Evolutionary conservation across 2,113 vertebrate genomes (phyloP), one percentile per base, ranked within the genome.

Genomic region (Regulus satrapa): DNA sequence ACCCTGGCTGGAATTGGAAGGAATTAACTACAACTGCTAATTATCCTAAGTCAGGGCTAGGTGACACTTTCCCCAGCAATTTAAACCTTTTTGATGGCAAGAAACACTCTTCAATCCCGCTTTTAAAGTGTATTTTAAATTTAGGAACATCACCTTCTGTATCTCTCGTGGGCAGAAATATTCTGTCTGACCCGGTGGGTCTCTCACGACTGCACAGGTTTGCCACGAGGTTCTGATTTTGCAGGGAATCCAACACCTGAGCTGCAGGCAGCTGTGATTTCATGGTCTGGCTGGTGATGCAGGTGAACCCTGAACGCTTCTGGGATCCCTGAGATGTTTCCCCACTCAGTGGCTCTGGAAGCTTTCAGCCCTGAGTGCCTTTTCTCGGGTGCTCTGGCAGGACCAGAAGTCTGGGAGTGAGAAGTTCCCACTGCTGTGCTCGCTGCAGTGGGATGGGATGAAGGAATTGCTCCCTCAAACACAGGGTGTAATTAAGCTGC

Each of bases 241-340:
- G 24, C 40, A 48, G 74, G 14, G 8, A 48, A 6, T 29, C 3
- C 23, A 14, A 1, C 10, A 3, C 21, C 34, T 14, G 9, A 21
- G 52, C 41, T 92, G 63, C 45, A 64, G 20, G 0, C 62, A 38
- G 15, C 29, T 74, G 41, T 36, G 7, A n/a, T 54, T 34, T 31
- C n/a, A 13, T 68, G 62, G 8, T 46, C 43, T 82, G 59, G 18
- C 9, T 48, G 23, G n/a, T 36, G 34, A 29, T 49, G 73, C 64
- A 56, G 77, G 7, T 51, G 54, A 16, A 1, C 23, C 12, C 12
- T 41, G 64, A 6, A 3, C 14, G 32, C 5, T 28, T 82, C 28
- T 36, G 85, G 52, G 34, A 1, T 68, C 17, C 51, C 14, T 52
- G 26, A 32, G 21, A 23, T 0, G 0, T 29, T 54, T 23, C 46